Percentiles rank a stretch among this genome's conserved stretches.
Conservation (phyloP, 2,797 vertebrate genomes). For the Cottoperca gobio region DNA sequence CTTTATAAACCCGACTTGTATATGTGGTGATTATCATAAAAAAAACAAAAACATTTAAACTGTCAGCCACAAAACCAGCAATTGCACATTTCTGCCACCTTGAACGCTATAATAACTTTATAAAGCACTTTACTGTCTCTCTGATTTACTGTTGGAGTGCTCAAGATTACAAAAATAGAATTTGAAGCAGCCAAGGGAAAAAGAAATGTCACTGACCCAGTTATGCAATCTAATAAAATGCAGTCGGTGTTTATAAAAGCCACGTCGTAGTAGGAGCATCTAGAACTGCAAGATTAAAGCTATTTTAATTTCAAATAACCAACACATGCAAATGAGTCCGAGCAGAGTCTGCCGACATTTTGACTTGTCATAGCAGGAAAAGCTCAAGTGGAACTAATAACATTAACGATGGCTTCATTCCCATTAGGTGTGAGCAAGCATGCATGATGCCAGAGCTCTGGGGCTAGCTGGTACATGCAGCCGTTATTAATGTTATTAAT, state of each 20-base stretch:
- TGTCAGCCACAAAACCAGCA: not conserved
- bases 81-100: not conserved
- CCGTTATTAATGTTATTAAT: slow-evolving; percentile 9
- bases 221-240: slow-evolving; percentile 15
- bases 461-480: slow-evolving; percentile 8
- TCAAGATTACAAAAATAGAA: slow-evolving; percentile 18
- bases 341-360: slow-evolving; percentile 18
- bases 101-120: not conserved
- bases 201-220: slow-evolving; percentile 13
- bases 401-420: slow-evolving; percentile 14
- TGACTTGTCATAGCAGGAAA: slow-evolving; percentile 10
- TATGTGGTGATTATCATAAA: not conserved
- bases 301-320: slow-evolving; percentile 25
- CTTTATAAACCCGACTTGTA: not conserved
- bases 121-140: not conserved
- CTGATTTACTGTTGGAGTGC: not conserved
- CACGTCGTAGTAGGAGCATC: not conserved
- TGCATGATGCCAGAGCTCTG: not conserved
- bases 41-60: not conserved
- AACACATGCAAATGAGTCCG: slow-evolving; percentile 29
- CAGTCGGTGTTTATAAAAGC: slow-evolving; percentile 22
- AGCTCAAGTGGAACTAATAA: slow-evolving; percentile 36
- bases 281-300: slow-evolving; percentile 14
- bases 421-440: slow-evolving; percentile 26
- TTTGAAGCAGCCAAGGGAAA: slow-evolving; percentile 8